Base-by-base conservation (phyloP, 2,888 invertebrate species). In the Trypoxylon attenuatum region DNA sequence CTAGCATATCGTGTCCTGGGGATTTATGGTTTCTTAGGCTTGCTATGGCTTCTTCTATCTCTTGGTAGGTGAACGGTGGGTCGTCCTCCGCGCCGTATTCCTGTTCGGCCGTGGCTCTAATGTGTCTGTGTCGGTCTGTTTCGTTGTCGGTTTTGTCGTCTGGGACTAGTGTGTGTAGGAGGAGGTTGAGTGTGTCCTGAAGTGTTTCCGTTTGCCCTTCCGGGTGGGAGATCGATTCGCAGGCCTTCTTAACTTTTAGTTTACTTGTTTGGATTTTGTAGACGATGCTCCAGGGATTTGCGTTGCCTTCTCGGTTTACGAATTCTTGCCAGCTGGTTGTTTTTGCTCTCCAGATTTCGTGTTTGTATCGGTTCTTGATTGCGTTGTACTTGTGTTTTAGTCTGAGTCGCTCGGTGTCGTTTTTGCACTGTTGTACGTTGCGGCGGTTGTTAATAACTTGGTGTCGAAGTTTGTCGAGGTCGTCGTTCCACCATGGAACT, bases 81-180 rank as follows among this genome's bases (percentile, higher is more conserved):
- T 8, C 18, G 10, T 51, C 21, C 0, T 5, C 45, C 0, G 38
- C 15, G 5, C 19, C n/a, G 2, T 49, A 23, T n/a, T 23, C 0
- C 0, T 1, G 1, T 1, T 5, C 0, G 1, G 1, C 0, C 4
- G 18, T 1, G 0, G 0, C 1, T 18, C 23, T 1, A 1, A 41
- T 13, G 0, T 1, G 0, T 1, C 10, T 1, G 5, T 53, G 53
- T 0, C 0, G 0, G 1, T 53, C 53, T 0, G 21, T 15, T 27
- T 27, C 27, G 5, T 1, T 2, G 33, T 29, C 42, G 2, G 5
- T 10, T 1, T 41, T 33, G 5, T 53, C 43, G 33, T 51, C 51
- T 0, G 53, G 53, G 6, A 43, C 43, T 6, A 53, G 21, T 5
- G 27, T 8, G 2, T 53, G 19, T 0, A 53, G 16, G 1, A 53